A percentile compares a stretch with the other conserved stretches of the same genome.
Evolutionary conservation across 2,888 invertebrate genomes (phyloP).

Genomic region (Rapana venosa): DNA sequence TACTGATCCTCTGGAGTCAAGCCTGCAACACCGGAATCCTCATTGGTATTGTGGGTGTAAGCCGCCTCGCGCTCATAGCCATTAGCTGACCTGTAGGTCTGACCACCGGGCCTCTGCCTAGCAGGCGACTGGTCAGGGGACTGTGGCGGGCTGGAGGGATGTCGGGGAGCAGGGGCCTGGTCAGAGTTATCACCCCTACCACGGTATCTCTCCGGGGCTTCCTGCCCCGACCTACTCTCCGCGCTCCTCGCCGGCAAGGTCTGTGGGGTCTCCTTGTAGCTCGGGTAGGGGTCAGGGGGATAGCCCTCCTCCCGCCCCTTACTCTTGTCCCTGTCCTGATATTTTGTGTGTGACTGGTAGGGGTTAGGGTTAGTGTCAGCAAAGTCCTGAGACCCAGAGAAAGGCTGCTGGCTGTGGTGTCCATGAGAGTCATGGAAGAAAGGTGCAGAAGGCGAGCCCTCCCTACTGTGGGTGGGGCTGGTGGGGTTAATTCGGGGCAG

Average conservation of each 20-base stretch:
- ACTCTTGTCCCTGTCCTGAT: background rate
- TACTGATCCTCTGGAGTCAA: conserved; percentile 66
- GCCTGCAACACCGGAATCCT: conserved; percentile 71
- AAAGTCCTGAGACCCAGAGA: conserved; percentile 6
- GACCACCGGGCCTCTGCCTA: background rate
- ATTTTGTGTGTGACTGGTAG: background rate
- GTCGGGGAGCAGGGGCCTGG: background rate
- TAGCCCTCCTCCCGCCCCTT: background rate
- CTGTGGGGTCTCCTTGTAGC: conserved; percentile 25
- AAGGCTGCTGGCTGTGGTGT: background rate
- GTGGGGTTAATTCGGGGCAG: conserved; percentile 25
- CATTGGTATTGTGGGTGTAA: conserved; percentile 62
- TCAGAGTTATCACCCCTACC: conserved; percentile 8
- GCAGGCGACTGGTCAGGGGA: background rate
- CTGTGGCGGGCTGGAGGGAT: background rate
- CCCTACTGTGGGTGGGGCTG: conserved; percentile 24
- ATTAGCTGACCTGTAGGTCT: conserved; percentile 26
- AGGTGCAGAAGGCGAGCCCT: conserved; percentile 20
- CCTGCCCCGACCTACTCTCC: background rate
- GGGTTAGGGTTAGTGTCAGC: conserved; percentile 8
- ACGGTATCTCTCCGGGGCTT: no score
- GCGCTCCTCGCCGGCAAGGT: background rate
- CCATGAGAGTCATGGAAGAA: background rate
- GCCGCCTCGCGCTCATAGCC: conserved; percentile 47
- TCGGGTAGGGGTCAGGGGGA: background rate